Evolutionary conservation across 2,888 invertebrate genomes (phyloP).

Genomic region (Tethea ocularis): DNA sequence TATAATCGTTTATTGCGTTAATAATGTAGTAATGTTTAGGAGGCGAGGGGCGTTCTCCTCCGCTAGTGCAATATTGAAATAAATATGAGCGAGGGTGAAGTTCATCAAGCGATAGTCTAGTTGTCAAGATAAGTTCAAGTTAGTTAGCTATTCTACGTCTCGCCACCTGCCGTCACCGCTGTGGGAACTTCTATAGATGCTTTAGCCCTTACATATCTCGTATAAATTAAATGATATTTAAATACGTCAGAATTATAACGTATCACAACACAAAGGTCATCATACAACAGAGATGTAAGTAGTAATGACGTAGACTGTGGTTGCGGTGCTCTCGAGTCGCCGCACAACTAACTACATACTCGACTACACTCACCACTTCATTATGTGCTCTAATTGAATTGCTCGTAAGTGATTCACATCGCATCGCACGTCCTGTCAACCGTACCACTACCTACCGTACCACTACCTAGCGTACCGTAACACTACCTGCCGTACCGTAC

Average conservation of each 20-base stretch:
- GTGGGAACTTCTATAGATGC: too few relatives aligned
- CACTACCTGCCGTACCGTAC: too few relatives aligned
- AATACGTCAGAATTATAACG: too few relatives aligned
- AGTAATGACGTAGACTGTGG: neutral
- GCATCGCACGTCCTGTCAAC: too few relatives aligned
- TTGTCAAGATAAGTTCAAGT: neutral
- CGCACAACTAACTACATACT: neutral
- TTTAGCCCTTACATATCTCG: too few relatives aligned
- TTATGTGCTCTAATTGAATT: neutral
- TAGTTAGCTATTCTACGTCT: neutral
- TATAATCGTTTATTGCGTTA: too few relatives aligned
- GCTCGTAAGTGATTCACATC: neutral
- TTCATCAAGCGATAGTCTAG: neutral
- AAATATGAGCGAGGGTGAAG: neutral
- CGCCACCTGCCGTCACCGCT: neutral
- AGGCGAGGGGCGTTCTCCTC: neutral
- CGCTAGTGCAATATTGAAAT: neutral
- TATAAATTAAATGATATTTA: too few relatives aligned
- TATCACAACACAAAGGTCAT: too few relatives aligned
- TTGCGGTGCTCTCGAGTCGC: too few relatives aligned
- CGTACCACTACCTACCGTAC: too few relatives aligned
- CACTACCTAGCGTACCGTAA: too few relatives aligned
- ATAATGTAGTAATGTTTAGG: neutral
- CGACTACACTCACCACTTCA: neutral
- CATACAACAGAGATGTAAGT: too few relatives aligned